These are phyloP conservation scores for Pelodiscus sinensis DNA, from an alignment of 2,113 vertebrate species.

Conservation along the genomic window DNA sequence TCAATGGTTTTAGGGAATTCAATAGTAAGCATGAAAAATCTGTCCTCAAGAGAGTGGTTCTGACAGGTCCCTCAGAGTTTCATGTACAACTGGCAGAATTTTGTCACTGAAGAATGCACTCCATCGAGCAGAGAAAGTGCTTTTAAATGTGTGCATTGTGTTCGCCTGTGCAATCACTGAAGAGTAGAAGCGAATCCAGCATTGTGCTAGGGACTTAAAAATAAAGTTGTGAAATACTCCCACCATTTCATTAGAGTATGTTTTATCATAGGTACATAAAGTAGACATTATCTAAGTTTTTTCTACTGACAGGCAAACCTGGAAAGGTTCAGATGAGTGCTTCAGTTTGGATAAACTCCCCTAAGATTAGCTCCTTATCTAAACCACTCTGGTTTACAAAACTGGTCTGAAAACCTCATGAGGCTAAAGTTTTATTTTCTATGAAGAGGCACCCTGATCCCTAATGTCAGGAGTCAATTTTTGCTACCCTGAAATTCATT, in stretches of 20 bases:
- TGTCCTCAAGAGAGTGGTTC: slow-evolving; percentile 35
- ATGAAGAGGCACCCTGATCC: background rate
- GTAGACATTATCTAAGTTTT: background rate
- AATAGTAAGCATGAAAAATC: slow-evolving; percentile 50
- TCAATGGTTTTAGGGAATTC: slow-evolving; percentile 43
- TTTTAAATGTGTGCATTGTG: slow-evolving; percentile 35
- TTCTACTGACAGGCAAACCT: background rate
- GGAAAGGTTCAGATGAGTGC: background rate
- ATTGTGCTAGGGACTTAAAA: background rate
- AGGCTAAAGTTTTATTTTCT: background rate
- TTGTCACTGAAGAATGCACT: background rate
- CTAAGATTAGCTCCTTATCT: background rate
- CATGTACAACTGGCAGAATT: slow-evolving; percentile 30
- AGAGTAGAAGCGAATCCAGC: background rate
- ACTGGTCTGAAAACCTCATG: fast-evolving
- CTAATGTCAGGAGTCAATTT: background rate
- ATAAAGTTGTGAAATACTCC: background rate
- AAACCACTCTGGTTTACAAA: background rate
- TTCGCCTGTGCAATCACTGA: slow-evolving; percentile 25
- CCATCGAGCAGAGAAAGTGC: slow-evolving; percentile 19
- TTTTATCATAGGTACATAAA: background rate
- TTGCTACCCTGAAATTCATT: background rate
- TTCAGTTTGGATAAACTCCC: background rate
- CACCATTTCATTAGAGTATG: background rate
- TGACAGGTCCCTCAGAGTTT: slow-evolving; percentile 27